Evolutionary conservation across 2,797 vertebrate species (phyloP).

Genomic region (Galaxias olidus): DNA sequence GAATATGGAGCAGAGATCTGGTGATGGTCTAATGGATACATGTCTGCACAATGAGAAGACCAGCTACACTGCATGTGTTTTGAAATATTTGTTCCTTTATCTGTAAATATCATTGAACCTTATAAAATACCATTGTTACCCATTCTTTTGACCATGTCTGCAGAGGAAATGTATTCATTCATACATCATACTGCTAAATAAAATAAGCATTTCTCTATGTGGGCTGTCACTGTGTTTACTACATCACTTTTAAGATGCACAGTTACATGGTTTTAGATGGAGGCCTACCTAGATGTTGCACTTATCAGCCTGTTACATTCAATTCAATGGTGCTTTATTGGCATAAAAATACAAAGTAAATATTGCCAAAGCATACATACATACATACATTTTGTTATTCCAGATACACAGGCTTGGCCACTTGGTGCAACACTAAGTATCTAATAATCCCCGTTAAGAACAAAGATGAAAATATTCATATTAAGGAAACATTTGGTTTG

Average conservation of each 20-base stretch:
- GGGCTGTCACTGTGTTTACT: slow-evolving; percentile 67
- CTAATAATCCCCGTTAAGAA: too few relatives aligned
- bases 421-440: too few relatives aligned
- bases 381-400: too few relatives aligned
- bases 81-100: slow-evolving; percentile 48
- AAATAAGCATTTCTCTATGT: slow-evolving; percentile 34
- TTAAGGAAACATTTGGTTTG: too few relatives aligned
- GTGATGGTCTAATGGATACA: slow-evolving; percentile 30
- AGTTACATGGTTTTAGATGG: too few relatives aligned
- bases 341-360: too few relatives aligned
- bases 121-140: slow-evolving; percentile 58
- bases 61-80: slow-evolving; percentile 64
- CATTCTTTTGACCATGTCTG: slow-evolving; percentile 60
- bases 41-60: slow-evolving; percentile 63
- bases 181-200: slow-evolving; percentile 82
- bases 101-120: slow-evolving; percentile 47
- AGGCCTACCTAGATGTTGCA: too few relatives aligned
- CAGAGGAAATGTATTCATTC: slow-evolving; percentile 77
- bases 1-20: background rate
- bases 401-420: too few relatives aligned
- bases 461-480: too few relatives aligned
- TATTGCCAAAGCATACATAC: too few relatives aligned
- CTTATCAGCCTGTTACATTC: too few relatives aligned
- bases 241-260: slow-evolving; percentile 1
- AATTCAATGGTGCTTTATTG: too few relatives aligned